phyloP scores from a whole-genome alignment of 2,888 invertebrate genomes.

The Tipula vernalis region DNA sequence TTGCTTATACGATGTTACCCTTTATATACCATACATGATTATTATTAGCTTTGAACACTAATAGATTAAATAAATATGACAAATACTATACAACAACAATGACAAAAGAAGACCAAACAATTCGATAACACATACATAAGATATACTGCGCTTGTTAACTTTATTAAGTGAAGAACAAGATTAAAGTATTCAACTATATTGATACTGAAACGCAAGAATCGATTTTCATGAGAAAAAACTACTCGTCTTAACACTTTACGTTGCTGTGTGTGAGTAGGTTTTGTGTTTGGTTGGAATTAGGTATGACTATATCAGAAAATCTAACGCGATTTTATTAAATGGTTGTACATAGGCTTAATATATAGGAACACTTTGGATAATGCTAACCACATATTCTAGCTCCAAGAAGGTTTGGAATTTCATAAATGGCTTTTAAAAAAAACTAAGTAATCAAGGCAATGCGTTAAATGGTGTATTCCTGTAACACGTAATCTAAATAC shows the following conservation, averaged over 20 bases:
- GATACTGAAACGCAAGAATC: no score
- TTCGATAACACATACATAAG: background rate
- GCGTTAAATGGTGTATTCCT: background rate
- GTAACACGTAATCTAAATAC: background rate
- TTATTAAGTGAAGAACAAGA: background rate
- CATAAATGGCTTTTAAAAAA: no score
- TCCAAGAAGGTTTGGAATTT: no score
- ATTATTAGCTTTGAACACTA: background rate
- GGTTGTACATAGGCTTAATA: no score
- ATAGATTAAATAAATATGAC: background rate
- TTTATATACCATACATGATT: background rate
- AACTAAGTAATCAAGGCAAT: background rate
- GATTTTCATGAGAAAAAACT: background rate
- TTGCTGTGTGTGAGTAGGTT: background rate
- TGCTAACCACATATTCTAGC: no score
- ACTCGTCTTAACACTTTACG: background rate
- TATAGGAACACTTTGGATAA: no score
- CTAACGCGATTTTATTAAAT: no score
- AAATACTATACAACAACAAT: background rate
- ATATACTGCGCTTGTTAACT: background rate
- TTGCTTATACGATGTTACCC: background rate
- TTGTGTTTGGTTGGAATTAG: no score
- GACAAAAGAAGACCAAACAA: background rate
- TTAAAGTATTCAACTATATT: background rate
- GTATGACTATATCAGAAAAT: no score